Conservation (phyloP, 2,797 vertebrate genomes). For the Morelia viridis region DNA sequence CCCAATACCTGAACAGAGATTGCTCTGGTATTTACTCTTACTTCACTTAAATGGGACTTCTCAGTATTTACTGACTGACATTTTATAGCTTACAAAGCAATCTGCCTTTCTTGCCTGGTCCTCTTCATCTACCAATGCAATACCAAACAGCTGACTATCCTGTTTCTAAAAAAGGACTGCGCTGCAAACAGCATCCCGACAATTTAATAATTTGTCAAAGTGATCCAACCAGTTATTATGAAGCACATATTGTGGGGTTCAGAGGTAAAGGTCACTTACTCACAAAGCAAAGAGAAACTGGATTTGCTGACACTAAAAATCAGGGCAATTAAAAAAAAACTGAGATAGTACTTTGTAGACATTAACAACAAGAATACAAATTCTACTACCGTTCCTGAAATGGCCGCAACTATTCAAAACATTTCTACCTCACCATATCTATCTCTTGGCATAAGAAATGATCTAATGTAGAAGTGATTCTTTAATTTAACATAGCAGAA, state of each 20-base stretch:
- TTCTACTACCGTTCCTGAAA: slow-evolving; percentile 9
- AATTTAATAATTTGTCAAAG: slow-evolving; percentile 75
- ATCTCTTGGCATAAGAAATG: not conserved
- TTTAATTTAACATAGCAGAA: slow-evolving; percentile 34
- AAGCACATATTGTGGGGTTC: slow-evolving; percentile 66
- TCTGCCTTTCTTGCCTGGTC: slow-evolving; percentile 55
- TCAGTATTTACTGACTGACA: slow-evolving; percentile 61
- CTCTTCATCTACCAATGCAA: slow-evolving; percentile 56
- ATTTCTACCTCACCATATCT: slow-evolving; percentile 9
- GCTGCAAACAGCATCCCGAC: slow-evolving; percentile 64
- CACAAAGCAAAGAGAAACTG: slow-evolving; percentile 49
- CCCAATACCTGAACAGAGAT: slow-evolving; percentile 46
- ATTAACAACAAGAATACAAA: slow-evolving; percentile 47
- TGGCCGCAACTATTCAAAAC: slow-evolving; percentile 21
- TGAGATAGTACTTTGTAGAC: slow-evolving; percentile 29
- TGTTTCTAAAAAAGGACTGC: slow-evolving; percentile 73
- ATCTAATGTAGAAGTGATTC: slow-evolving; percentile 42
- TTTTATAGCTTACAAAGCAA: slow-evolving; percentile 73
- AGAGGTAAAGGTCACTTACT: slow-evolving; percentile 67
- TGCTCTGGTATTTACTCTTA: slow-evolving; percentile 61
- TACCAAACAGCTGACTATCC: slow-evolving; percentile 71
- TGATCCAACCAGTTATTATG: slow-evolving; percentile 64
- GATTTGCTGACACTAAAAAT: slow-evolving; percentile 65
- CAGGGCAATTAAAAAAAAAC: slow-evolving; percentile 61
- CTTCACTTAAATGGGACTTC: slow-evolving; percentile 59